These are phyloP conservation scores for Anseranas semipalmata DNA, from an alignment of 2,113 vertebrate genomes.

Conservation along the genomic window DNA sequence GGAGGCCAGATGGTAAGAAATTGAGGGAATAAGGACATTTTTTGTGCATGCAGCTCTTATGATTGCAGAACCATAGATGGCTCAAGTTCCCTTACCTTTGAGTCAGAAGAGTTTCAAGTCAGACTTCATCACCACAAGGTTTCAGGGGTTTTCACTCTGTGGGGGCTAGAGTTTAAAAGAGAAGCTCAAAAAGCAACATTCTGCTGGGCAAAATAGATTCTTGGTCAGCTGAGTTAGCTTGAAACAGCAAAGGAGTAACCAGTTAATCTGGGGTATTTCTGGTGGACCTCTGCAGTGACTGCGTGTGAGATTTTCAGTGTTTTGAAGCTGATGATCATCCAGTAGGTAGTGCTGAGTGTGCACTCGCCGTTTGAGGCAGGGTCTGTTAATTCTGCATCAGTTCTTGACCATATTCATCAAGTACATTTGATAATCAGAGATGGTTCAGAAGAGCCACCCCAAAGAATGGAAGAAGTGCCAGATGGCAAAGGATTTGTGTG, in stretches of 20 bases:
- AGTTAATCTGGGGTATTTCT: background rate
- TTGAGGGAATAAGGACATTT: background rate
- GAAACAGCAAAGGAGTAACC: background rate
- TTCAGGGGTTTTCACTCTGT: background rate
- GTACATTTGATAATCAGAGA: background rate
- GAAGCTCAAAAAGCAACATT: background rate
- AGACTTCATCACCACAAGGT: background rate
- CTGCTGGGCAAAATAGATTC: background rate
- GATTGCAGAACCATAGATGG: background rate
- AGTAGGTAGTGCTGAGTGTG: background rate
- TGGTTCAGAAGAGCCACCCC: background rate
- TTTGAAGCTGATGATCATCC: background rate
- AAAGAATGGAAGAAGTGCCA: background rate
- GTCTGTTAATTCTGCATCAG: background rate
- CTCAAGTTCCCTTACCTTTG: background rate
- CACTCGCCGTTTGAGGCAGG: background rate
- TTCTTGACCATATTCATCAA: background rate
- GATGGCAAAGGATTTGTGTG: background rate
- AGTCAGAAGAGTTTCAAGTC: background rate
- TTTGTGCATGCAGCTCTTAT: background rate
- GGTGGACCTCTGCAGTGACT: background rate
- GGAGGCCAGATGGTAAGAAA: background rate
- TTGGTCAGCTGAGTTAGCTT: background rate
- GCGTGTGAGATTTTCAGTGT: background rate
- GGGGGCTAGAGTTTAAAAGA: background rate